A percentile compares a stretch with the other conserved stretches of the same genome.
phyloP scores from a whole-genome alignment of 2,113 vertebrate genomes.

The Podarcis raffonei region DNA sequence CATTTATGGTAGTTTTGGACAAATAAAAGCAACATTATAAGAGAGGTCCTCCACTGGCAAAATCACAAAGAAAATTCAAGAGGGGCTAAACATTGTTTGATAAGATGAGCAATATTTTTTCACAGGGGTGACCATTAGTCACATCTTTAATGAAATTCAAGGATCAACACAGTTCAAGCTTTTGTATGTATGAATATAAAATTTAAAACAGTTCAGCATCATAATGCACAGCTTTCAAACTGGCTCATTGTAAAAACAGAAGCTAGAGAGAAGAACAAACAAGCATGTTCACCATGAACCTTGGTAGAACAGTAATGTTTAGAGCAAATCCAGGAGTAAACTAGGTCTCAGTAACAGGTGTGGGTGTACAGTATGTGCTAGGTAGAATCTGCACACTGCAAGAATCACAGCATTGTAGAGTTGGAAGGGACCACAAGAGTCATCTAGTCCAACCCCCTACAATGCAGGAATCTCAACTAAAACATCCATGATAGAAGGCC shows the following conservation, averaged over 20 bases:
- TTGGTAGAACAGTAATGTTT: background rate
- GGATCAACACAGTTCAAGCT: background rate
- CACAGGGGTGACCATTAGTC: background rate
- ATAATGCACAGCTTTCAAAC: too few species aligned
- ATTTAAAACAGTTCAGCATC: too few species aligned
- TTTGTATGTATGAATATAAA: background rate
- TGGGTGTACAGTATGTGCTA: background rate
- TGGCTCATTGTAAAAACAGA: too few species aligned
- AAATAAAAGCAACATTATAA: too few species aligned
- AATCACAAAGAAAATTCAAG: background rate
- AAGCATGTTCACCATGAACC: background rate
- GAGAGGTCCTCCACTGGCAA: background rate
- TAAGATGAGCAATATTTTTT: background rate
- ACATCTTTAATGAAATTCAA: background rate
- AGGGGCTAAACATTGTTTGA: background rate
- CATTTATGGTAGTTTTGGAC: too few species aligned
- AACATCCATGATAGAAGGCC: too few species aligned
- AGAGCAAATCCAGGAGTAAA: background rate
- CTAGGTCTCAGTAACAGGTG: background rate
- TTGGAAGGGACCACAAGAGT: too few species aligned
- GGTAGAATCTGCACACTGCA: background rate
- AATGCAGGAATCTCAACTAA: too few species aligned
- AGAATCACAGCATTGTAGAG: too few species aligned
- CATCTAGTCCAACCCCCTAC: too few species aligned
- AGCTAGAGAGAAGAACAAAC: too few species aligned